Evolutionary conservation across 2,888 invertebrate genomes (phyloP), one percentile per base, ranked within the genome.

Genomic region (Alloplasta piceator): DNA sequence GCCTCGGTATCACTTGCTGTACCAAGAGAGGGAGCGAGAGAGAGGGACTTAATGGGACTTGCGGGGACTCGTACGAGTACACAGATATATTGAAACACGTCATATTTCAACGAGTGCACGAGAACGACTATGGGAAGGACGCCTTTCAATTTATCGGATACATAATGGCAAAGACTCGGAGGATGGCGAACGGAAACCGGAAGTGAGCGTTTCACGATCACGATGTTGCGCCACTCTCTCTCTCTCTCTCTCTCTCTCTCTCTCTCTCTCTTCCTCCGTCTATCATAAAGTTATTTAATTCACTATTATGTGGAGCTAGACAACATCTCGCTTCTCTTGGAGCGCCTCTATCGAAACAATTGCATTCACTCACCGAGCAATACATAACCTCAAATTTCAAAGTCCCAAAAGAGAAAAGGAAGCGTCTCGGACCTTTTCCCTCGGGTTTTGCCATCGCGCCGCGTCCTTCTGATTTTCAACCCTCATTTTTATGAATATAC

Each of bases 121-220:
- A 36, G 38, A 26, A 26, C 26, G 10, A 64, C 52, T 14, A 38
- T 12, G 12, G 48, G 43, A 75, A 36, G 12, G 43, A 71, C 64
- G 74, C 60, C 72, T 72, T 64, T 76, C 67, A 72, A 77, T 80
- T 68, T 56, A 68, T 73, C 43, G 14, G 50, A 26, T 39, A 39
- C n/a, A n/a, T n/a, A n/a, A n/a, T n/a, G n/a, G 43, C 61, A 46
- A 10, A 12, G 14, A 60, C 6, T 43, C 41, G 36, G 70, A 41
- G 61, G 50, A 64, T 68, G 58, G 48, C 68, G 60, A 78, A 80
- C 81, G 80, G 80, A 82, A 83, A 84, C 82, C 82, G 84, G 84
- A 84, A 82, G 78, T 46, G 52, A 74, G 66, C 80, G 72, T 80
- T 83, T 80, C 76, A 63, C 56, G 72, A 80, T 82, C 77, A 70